Base-by-base conservation (phyloP, 2,797 vertebrate species). In the Arnoldichthys spilopterus region DNA sequence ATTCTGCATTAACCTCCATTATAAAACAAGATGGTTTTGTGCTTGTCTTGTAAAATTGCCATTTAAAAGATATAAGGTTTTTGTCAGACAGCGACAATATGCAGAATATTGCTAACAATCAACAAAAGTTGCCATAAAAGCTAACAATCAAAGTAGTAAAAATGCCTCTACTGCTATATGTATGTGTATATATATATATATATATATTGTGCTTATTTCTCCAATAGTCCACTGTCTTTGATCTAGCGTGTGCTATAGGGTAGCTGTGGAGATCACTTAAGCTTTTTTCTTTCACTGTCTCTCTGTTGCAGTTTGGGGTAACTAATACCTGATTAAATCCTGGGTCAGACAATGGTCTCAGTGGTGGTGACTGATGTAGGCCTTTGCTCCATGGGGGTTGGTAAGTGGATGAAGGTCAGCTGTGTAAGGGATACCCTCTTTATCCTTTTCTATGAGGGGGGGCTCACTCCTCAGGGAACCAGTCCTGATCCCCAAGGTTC, bases 381-480 rank as follows among this genome's bases (percentile, higher is more conserved):
- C 95, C 94, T 83, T 91, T 93, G 95, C 93, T 95, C 91, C 91
- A 85, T 77, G 49, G 92, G 95, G 95, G 94, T 94, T 94, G 95
- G 93, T 94, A 95, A 95, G 94, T 94, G 95, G 94, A 93, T 95
- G 94, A 94, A 96, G 96, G 97, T 96, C 92, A 95, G 94, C 94
- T 95, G 94, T 96, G 96, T 98, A 98, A 99, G 96, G 95, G 96
- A 98, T 97, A 96, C 96, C 94, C 94, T 96, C 94, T 97, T 97
- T 95, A 97, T 97, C 95, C 95, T 89, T 89, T 93, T 91, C 94
- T 91, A 92, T 95, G 97, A 96, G 94, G 91, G 95, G 7, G 93
- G 94, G 88, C 91, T 97, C 95, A 95, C 95, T 95, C 95, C 93
- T 93, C 88, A 90, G 92, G 93, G 95, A 94, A 95, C 94, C 94